phyloP scores from a whole-genome alignment of 1,140 invertebrate species.

The Drosophila athabasca region DNA sequence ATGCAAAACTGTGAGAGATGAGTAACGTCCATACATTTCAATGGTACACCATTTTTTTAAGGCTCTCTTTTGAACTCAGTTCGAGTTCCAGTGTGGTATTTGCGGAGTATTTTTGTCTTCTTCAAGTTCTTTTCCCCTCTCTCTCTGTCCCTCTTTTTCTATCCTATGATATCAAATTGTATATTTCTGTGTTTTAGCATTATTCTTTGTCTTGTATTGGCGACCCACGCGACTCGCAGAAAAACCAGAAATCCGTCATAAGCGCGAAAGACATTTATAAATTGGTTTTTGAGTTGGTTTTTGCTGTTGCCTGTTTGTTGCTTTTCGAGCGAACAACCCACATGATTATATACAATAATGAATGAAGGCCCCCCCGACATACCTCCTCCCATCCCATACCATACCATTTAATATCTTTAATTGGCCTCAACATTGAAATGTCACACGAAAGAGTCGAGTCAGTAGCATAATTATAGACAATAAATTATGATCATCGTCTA shows the following conservation, averaged over 20 bases:
- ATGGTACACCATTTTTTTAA: too few relatives aligned
- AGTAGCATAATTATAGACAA: constrained; percentile 29
- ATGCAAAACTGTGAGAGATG: too few relatives aligned
- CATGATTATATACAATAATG: constrained; percentile 35
- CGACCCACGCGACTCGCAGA: constrained; percentile 34
- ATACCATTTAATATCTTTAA: constrained; percentile 32
- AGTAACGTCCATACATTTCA: too few relatives aligned
- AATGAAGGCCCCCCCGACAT: constrained; percentile 1
- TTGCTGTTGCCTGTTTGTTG: constrained; percentile 1
- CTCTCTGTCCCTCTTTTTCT: too few relatives aligned
- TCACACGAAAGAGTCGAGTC: constrained; percentile 29
- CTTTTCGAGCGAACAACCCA: constrained; percentile 35
- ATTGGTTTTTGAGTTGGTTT: constrained; percentile 40
- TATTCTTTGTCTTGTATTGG: constrained; percentile 19
- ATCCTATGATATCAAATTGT: neutral
- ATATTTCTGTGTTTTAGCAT: constrained; percentile 11
- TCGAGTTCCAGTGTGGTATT: too few relatives aligned
- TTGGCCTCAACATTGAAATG: constrained; percentile 70
- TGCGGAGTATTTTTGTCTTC: neutral
- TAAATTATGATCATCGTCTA: constrained; percentile 34
- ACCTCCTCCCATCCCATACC: too few relatives aligned
- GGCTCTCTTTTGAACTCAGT: too few relatives aligned
- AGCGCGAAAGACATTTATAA: constrained; percentile 51
- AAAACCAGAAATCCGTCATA: constrained; percentile 40
- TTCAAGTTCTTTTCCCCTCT: neutral